Conservation (phyloP, 2,797 vertebrate genomes). For the Sebastes umbrosus region DNA sequence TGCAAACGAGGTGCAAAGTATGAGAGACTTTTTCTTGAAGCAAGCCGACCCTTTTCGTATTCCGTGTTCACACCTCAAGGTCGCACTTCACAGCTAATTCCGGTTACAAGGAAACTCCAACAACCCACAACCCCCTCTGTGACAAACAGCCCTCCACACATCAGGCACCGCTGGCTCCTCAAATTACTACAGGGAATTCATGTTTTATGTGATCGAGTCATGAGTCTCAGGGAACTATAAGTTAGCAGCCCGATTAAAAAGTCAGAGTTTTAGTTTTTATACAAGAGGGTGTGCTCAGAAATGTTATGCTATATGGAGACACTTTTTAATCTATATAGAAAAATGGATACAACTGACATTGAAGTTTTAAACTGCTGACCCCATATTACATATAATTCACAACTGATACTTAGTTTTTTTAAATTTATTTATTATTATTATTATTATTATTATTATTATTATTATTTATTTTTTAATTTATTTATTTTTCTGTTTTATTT, state of each 20-base stretch:
- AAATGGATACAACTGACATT: too few species aligned
- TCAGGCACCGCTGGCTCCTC: conserved; percentile 32
- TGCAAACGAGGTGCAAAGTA: conserved; percentile 90
- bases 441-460: too few species aligned
- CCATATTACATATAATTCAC: too few species aligned
- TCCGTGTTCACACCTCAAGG: conserved; percentile 83
- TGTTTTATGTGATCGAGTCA: neutral
- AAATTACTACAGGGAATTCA: neutral
- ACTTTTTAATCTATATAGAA: too few species aligned
- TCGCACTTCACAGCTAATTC: conserved; percentile 89
- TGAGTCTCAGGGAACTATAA: neutral
- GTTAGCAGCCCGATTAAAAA: too few species aligned
- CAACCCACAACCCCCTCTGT: conserved; percentile 69
- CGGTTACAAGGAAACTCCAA: conserved; percentile 82
- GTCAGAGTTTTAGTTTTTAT: neutral
- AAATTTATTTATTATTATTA: too few species aligned
- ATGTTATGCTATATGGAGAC: too few species aligned
- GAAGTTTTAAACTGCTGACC: too few species aligned
- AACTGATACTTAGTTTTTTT: too few species aligned
- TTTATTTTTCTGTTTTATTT: too few species aligned
- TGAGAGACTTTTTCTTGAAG: conserved; percentile 71
- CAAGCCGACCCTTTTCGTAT: conserved; percentile 77
- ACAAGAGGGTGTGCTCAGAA: too few species aligned
- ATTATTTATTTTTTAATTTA: too few species aligned
- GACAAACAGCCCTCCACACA: conserved; percentile 69